phyloP scores from a whole-genome alignment of 2,113 vertebrate genomes.

The Phylloscopus trochilus region DNA sequence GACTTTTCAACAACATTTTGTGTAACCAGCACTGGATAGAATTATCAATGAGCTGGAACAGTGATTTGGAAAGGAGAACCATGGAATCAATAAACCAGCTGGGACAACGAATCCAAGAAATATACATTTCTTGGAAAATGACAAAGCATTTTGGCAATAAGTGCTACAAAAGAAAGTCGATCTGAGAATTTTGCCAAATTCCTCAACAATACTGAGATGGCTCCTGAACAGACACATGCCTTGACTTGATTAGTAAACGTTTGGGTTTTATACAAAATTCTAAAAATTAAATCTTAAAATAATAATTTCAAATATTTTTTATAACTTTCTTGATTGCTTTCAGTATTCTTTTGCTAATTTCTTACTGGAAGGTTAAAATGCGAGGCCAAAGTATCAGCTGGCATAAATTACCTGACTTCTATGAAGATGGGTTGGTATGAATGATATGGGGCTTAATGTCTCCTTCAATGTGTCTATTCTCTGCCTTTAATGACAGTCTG shows the following conservation, averaged over 20 bases:
- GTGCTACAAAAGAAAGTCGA: slow-evolving; percentile 13
- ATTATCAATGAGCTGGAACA: slow-evolving; percentile 60
- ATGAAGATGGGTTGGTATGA: not conserved
- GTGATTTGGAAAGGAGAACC: slow-evolving; percentile 51
- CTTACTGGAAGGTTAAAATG: slow-evolving; percentile 1
- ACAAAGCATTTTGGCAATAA: slow-evolving; percentile 58
- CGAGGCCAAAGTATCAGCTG: not conserved
- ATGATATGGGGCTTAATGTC: not conserved
- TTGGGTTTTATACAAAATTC: slow-evolving; percentile 16
- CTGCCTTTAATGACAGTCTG: not conserved
- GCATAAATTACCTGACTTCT: not conserved
- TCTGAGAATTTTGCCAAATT: slow-evolving; percentile 16
- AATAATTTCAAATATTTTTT: not conserved
- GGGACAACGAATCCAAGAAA: slow-evolving; percentile 48
- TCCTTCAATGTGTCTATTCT: not conserved
- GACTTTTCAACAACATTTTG: slow-evolving; percentile 47
- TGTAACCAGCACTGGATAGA: slow-evolving; percentile 26
- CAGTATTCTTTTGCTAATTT: not conserved
- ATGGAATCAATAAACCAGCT: slow-evolving; percentile 55
- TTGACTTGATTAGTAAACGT: slow-evolving; percentile 36
- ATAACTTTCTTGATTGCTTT: not conserved
- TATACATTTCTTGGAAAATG: slow-evolving; percentile 68
- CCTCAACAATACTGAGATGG: slow-evolving; percentile 10
- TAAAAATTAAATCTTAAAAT: slow-evolving; percentile 8
- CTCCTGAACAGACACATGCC: slow-evolving; percentile 2